Percentiles rank a stretch among this genome's conserved stretches.
These are phyloP conservation scores for Semaprochilodus insignis DNA, from an alignment of 2,797 vertebrate species.

Conservation along the genomic window DNA sequence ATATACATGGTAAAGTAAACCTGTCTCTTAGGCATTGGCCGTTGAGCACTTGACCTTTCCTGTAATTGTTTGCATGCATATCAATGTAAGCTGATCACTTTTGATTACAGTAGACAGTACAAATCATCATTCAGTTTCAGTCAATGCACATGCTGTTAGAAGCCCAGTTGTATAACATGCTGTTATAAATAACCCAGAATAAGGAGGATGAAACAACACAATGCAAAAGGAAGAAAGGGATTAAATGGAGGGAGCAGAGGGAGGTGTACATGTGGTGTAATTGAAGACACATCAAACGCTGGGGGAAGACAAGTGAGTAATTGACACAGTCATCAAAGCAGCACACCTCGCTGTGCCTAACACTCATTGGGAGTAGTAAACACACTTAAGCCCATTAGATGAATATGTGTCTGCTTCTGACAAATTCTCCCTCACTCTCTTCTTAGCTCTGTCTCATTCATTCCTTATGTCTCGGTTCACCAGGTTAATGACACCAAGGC, in stretches of 20 bases:
- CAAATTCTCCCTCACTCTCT: conserved; percentile 16
- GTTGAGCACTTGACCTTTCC: background rate
- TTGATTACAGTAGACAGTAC: background rate
- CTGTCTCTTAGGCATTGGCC: background rate
- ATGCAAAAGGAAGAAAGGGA: conserved; percentile 30
- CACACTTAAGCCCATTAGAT: conserved; percentile 48
- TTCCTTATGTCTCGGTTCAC: conserved; percentile 35
- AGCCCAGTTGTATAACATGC: too few species aligned
- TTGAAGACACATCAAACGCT: conserved; percentile 44
- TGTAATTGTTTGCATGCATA: background rate
- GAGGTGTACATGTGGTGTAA: conserved; percentile 39
- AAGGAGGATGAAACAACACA: conserved; percentile 4
- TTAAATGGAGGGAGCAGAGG: conserved; percentile 15
- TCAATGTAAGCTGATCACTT: background rate
- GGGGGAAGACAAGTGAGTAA: conserved; percentile 29
- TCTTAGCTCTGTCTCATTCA: background rate
- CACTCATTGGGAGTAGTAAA: conserved; percentile 37
- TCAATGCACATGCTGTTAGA: conserved; percentile 15
- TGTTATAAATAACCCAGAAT: conserved; percentile 39
- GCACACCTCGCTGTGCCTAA: conserved; percentile 21
- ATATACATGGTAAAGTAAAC: background rate
- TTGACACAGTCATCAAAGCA: conserved; percentile 38
- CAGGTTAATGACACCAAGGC: conserved; percentile 28
- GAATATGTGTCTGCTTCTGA: conserved; percentile 28
- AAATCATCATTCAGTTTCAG: background rate